Evolutionary conservation across 2,113 vertebrate genomes (phyloP).

Genomic region (Channa maculata): DNA sequence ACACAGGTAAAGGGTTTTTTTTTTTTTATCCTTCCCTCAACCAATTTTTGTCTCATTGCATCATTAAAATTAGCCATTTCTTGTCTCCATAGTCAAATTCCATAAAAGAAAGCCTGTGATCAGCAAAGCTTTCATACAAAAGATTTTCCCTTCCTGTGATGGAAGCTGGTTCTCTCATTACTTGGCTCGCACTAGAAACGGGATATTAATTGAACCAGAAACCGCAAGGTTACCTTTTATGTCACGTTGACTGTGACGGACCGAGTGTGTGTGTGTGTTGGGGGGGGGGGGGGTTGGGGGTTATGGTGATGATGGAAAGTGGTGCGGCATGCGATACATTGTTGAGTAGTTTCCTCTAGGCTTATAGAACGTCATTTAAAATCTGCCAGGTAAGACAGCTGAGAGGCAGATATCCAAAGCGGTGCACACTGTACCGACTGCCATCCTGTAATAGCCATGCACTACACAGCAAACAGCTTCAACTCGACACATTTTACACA

Average conservation of each 20-base stretch:
- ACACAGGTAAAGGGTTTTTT: slow-evolving; percentile 65
- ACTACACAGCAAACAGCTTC: slow-evolving; percentile 70
- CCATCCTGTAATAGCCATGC: slow-evolving; percentile 70
- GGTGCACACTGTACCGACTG: slow-evolving; percentile 40
- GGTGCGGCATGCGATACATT: slow-evolving; percentile 67
- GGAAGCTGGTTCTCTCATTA: slow-evolving; percentile 77
- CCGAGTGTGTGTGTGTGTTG: slow-evolving; percentile 46
- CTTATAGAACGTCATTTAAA: slow-evolving; percentile 70
- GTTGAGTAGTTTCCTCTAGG: slow-evolving; percentile 65
- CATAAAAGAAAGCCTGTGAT: slow-evolving; percentile 76
- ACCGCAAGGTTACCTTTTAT: slow-evolving; percentile 81
- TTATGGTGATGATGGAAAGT: slow-evolving; percentile 6
- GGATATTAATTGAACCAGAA: slow-evolving; percentile 82
- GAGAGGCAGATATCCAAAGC: slow-evolving; percentile 65
- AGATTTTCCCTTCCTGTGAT: slow-evolving; percentile 62
- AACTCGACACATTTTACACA: slow-evolving; percentile 62
- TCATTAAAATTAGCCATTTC: slow-evolving; percentile 65
- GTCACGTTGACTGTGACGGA: slow-evolving; percentile 60
- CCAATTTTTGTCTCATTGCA: slow-evolving; percentile 68
- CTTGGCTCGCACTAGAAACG: slow-evolving; percentile 69
- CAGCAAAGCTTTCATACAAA: slow-evolving; percentile 74
- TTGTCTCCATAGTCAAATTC: slow-evolving; percentile 71
- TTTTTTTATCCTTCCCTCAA: slow-evolving; percentile 25
- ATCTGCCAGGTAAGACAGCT: slow-evolving; percentile 61
- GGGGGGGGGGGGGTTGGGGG: not conserved